Base-by-base conservation (phyloP, 2,113 vertebrate genomes). In the Trogon surrucura region DNA sequence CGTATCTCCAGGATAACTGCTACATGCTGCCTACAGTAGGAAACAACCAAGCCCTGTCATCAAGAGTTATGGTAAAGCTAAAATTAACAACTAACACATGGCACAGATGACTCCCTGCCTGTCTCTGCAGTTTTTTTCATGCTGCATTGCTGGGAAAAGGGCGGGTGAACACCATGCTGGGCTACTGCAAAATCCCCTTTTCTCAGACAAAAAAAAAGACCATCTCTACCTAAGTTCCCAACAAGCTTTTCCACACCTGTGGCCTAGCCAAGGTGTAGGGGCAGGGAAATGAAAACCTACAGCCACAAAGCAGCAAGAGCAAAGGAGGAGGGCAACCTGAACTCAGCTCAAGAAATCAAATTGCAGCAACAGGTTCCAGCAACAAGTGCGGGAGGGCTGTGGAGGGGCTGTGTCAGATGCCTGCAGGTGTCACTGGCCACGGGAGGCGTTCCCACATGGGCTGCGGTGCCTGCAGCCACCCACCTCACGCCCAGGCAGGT, bases 51-150 rank as follows among this genome's bases (percentile, higher is more conserved):
- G 62, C 77, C 88, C 92, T 96, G 96, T 96, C 92, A 69, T 88
- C 93, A 89, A 44, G 93, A 92, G 88, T 91, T 93, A 92, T 61
- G 80, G 91, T 87, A 92, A 95, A 92, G 80, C 96, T 97, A 96
- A 95, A 94, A 93, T 92, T 96, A 97, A 97, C 91, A 89, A 61
- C 88, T 86, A 93, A 93, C 95, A 95, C 93, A 87, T 94, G 91
- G 96, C 86, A 95, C 88, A 95, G 73, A 96, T 93, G 70, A 96
- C 71, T 96, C 86, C 54, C n/a, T 91, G 67, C 69, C 65, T 93
- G 92, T 64, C 91, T 92, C 83, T 50, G 84, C 80, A 82, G 64
- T 36, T 78, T 85, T 65, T 27, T 41, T 85, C 41, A 20, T 13
- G n/a, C 44, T 47, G 83, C 70, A 75, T 53, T 22, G 47, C 75